phyloP scores from a whole-genome alignment of 23 tunicate species.

The Pegea sp. region DNA sequence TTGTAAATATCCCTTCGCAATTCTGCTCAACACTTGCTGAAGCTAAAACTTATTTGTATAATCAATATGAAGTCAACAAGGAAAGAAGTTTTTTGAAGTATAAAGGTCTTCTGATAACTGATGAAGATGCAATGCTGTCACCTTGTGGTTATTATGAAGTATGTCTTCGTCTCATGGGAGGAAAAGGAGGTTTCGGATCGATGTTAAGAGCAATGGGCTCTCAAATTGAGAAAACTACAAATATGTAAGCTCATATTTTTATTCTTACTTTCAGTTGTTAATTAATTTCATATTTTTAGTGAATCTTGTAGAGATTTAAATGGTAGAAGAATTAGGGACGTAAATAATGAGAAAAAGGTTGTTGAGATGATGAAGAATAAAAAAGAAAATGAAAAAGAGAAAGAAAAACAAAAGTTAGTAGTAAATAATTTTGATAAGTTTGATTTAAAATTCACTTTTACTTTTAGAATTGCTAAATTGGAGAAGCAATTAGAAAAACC shows the following conservation, averaged over 20 bases:
- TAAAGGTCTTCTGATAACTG: too few relatives aligned
- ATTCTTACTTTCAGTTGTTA: too few relatives aligned
- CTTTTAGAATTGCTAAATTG: conserved; percentile 36
- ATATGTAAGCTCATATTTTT: conserved; percentile 24
- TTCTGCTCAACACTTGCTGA: too few relatives aligned
- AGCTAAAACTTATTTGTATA: too few relatives aligned
- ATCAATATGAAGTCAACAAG: too few relatives aligned
- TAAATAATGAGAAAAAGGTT: conserved; percentile 79
- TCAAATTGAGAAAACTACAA: conserved; percentile 95
- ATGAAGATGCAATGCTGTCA: too few relatives aligned
- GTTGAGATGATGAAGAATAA: conserved; percentile 55
- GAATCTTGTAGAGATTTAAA: conserved; percentile 87
- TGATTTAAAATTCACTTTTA: neutral
- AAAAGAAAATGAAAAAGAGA: conserved; percentile 46
- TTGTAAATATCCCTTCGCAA: too few relatives aligned
- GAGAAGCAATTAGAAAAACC: conserved; percentile 43
- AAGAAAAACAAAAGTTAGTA: conserved; percentile 34
- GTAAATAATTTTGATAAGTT: neutral
- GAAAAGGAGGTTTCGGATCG: conserved; percentile 99
- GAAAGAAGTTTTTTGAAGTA: too few relatives aligned
- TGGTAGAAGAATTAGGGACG: conserved; percentile 93
- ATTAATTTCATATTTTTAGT: conserved; percentile 1
- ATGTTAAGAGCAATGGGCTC: conserved; percentile 97
- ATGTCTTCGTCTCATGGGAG: too few relatives aligned
- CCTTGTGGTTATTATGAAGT: too few relatives aligned